Evolutionary conservation across 2,888 invertebrate species (phyloP), one percentile per base, ranked within the genome.

Genomic region (Cryptocheilus praepositus): DNA sequence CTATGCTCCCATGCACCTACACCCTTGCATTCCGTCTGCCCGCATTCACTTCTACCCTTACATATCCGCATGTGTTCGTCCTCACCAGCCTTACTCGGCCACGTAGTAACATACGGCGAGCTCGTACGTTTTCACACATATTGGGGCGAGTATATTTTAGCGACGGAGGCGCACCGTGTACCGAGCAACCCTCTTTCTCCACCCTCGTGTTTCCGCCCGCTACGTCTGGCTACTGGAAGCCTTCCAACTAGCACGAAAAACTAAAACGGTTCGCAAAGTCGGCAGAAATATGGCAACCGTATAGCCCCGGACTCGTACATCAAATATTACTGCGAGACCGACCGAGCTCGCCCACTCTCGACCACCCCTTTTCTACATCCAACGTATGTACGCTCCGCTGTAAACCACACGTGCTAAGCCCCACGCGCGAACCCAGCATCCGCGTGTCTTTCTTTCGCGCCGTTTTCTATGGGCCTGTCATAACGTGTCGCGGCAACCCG

Each of bases 201-300:
- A 46, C 51, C 49, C 56, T 18, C 15, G 3, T 22, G 18, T 56
- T 21, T 43, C 44, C 8, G 16, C 15, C 44, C 46, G 59, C 22
- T 53, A 58, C 66, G 55, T 18, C 73, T 70, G 62, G 66, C 71
- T 63, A 71, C 82, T 85, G 85, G 85, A 85, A 85, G 75, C 78
- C 79, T 81, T 85, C 85, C 85, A 85, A 85, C 82, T 81, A 78
- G 77, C 76, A 83, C 79, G 82, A 84, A 84, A 83, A 85, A 84
- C 78, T 81, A 81, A 82, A 85, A 83, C 76, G 82, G 75, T 82
- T 81, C 79, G 81, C 81, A 83, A 85, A 85, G 81, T 84, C 83
- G 84, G 81, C 83, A 85, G 83, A 85, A 85, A 85, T 84, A 85
- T 85, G 82, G 83, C 80, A 77, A 79, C 77, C 76, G 77, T 81